Conservation (phyloP, 2,888 invertebrate genomes). For the Galeruca laticollis region DNA sequence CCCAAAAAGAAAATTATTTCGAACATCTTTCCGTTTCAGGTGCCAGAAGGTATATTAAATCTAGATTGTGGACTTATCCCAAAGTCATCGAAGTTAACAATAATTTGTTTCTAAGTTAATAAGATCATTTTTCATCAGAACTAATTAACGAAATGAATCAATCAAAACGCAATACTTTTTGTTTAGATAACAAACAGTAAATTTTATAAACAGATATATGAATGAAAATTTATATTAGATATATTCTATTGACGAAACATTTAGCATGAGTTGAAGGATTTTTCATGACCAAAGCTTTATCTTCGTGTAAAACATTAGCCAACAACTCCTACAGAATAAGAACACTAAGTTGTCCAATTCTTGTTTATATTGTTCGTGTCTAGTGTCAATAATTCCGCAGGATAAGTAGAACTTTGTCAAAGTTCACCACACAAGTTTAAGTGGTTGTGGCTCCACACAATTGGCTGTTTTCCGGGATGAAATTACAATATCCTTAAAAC, state of each 20-base stretch:
- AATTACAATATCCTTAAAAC: conserved; percentile 13
- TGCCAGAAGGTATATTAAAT: too few relatives aligned
- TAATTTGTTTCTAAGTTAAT: too few relatives aligned
- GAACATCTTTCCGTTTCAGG: too few relatives aligned
- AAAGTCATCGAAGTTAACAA: too few relatives aligned
- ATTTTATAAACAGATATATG: too few relatives aligned
- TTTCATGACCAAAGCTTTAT: background rate
- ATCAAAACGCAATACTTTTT: too few relatives aligned
- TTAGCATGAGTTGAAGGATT: background rate
- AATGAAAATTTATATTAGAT: background rate
- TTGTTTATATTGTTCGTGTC: conserved; percentile 21
- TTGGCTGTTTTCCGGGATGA: conserved; percentile 18
- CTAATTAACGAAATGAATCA: too few relatives aligned
- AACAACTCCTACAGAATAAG: conserved; percentile 8
- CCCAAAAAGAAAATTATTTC: too few relatives aligned
- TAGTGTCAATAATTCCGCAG: conserved; percentile 26
- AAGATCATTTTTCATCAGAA: too few relatives aligned
- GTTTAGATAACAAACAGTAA: too few relatives aligned
- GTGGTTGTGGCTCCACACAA: conserved; percentile 20
- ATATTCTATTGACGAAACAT: background rate
- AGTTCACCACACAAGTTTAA: conserved; percentile 27
- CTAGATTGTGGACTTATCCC: too few relatives aligned
- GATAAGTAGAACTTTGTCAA: conserved; percentile 19
- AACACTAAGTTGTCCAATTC: conserved; percentile 21
- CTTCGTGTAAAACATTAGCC: background rate